Conservation (phyloP, 2,113 vertebrate species). For the Gorsachius goisagi region DNA sequence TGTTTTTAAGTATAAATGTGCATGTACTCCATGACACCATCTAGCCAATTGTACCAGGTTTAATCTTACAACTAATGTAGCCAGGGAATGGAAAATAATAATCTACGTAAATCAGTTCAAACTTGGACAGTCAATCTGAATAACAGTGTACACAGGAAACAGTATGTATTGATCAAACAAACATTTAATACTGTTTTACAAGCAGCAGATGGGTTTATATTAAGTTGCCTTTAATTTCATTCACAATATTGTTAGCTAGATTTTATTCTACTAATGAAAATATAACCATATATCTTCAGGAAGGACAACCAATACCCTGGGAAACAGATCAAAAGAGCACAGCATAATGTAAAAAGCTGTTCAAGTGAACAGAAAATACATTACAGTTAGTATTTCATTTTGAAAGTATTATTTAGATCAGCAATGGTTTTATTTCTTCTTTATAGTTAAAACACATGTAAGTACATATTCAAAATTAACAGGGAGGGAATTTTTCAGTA, state of each 20-base stretch:
- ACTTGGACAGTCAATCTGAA: not conserved
- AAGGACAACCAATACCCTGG: not conserved
- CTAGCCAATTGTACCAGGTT: not conserved
- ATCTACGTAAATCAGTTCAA: conserved; percentile 43
- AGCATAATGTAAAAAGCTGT: not conserved
- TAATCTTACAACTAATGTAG: not conserved
- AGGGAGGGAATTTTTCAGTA: not conserved
- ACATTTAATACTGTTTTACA: not conserved
- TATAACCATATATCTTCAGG: not conserved
- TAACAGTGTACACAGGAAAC: not conserved
- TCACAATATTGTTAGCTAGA: not conserved
- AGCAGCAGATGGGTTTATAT: not conserved
- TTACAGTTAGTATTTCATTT: not conserved
- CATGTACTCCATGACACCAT: not conserved
- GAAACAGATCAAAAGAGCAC: not conserved
- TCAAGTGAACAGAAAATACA: not conserved
- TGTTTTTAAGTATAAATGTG: not conserved
- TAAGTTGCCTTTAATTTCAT: conserved; percentile 21
- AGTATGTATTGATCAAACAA: not conserved
- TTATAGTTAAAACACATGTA: not conserved
- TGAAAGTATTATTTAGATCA: not conserved
- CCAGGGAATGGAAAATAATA: conserved; percentile 4
- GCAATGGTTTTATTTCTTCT: not conserved
- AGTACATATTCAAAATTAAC: not conserved
- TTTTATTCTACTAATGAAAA: conserved; percentile 31